These are phyloP conservation scores for Anas georgica DNA, from an alignment of 2,797 vertebrate species.

Conservation along the genomic window DNA sequence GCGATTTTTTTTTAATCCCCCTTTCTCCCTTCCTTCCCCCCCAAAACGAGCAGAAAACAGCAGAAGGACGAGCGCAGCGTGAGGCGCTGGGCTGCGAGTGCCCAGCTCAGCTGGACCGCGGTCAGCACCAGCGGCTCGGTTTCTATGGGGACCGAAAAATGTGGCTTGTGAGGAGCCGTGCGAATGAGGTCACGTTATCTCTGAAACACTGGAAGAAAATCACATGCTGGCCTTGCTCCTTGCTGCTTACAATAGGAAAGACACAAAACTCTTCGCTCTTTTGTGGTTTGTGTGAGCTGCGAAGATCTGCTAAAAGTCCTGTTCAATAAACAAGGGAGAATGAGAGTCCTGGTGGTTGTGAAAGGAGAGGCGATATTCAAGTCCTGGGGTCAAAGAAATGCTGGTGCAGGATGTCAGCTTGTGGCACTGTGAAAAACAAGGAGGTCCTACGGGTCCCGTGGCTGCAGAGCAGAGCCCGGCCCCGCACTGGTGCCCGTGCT, in stretches of 20 bases:
- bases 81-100: not conserved
- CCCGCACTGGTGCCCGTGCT: accelerated
- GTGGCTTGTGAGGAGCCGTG: not conserved
- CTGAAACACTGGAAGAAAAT: not conserved
- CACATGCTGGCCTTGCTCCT: not conserved
- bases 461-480: not conserved
- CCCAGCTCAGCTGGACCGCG: accelerated
- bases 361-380: not conserved
- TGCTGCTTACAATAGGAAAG: not conserved
- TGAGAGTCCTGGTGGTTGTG: not conserved
- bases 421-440: not conserved
- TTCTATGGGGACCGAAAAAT: not conserved
- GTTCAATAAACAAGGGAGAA: not conserved
- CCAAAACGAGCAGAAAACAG: accelerated
- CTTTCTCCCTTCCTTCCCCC: not conserved
- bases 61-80: not conserved
- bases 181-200: not conserved
- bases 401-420: not conserved
- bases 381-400: not conserved
- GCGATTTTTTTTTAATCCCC: not conserved
- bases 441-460: no score
- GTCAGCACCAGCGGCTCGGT: not conserved
- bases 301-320: not conserved
- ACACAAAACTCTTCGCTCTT: not conserved
- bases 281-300: not conserved